Evolutionary conservation across 2,888 invertebrate species (phyloP).

Genomic region (Ctena decussata): DNA sequence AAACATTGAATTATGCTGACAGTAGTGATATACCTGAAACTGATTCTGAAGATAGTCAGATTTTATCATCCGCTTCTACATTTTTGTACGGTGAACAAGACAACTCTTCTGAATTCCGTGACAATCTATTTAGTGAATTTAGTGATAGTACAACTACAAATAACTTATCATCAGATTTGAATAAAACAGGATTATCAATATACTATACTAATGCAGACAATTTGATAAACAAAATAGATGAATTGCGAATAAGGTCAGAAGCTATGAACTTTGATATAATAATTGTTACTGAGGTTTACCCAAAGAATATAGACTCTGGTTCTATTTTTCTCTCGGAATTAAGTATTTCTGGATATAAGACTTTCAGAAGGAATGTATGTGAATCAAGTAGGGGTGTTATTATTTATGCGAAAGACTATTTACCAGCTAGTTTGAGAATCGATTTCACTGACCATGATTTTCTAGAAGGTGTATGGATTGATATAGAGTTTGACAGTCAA

Average conservation of each 20-base stretch:
- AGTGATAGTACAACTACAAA: too few relatives aligned
- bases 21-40: too few relatives aligned
- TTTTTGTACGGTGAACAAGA: too few relatives aligned
- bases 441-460: neutral
- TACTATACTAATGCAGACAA: constrained; percentile 3
- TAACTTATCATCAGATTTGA: too few relatives aligned
- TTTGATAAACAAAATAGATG: constrained; percentile 4
- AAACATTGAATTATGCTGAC: too few relatives aligned
- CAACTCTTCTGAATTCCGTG: too few relatives aligned
- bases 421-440: neutral
- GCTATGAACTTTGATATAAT: neutral
- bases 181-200: too few relatives aligned
- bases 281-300: neutral
- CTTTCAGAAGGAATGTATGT: neutral
- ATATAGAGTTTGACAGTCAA: neutral
- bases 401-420: neutral
- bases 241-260: neutral
- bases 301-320: neutral
- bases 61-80: too few relatives aligned
- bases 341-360: neutral
- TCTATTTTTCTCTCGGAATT: neutral
- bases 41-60: too few relatives aligned
- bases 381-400: neutral
- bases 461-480: neutral
- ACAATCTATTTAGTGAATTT: too few relatives aligned